A percentile compares a stretch with the other conserved stretches of the same genome.
These are phyloP conservation scores for Epinotia bilunana DNA, from an alignment of 2,888 invertebrate species.

Conservation along the genomic window DNA sequence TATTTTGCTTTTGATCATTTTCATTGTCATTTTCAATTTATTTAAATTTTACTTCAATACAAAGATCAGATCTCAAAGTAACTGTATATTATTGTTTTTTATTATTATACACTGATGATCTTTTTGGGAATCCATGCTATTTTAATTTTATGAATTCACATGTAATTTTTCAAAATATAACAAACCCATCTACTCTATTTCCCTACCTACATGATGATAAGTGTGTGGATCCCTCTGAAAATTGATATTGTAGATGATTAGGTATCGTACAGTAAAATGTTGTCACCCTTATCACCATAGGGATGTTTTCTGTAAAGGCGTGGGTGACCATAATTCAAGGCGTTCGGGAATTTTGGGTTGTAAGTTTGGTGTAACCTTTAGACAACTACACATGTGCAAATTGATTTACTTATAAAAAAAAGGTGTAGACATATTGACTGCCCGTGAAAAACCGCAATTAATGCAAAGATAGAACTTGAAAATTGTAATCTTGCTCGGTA, in stretches of 20 bases:
- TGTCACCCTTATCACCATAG: conserved; percentile 17
- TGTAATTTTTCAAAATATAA: too few species aligned
- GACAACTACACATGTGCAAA: not conserved
- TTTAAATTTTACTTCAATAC: too few species aligned
- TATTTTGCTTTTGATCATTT: too few species aligned
- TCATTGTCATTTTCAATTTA: too few species aligned
- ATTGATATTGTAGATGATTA: conserved; percentile 4
- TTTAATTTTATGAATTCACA: too few species aligned
- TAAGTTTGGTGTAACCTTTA: not conserved
- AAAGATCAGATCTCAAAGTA: too few species aligned
- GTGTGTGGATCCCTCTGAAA: not conserved
- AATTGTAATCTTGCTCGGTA: too few species aligned
- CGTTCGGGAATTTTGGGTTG: conserved; percentile 27
- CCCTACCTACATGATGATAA: not conserved
- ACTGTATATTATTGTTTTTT: too few species aligned
- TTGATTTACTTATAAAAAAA: not conserved
- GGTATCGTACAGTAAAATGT: conserved; percentile 5
- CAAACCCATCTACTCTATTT: too few species aligned
- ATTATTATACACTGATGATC: too few species aligned
- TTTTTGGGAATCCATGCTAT: too few species aligned
- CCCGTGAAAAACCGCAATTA: not conserved
- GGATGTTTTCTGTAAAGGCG: conserved; percentile 47
- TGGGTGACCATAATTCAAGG: conserved; percentile 60
- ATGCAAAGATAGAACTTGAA: not conserved
- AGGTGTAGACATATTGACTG: not conserved